phyloP scores from a whole-genome alignment of 2,113 vertebrate genomes.

The Chunga burmeisteri region DNA sequence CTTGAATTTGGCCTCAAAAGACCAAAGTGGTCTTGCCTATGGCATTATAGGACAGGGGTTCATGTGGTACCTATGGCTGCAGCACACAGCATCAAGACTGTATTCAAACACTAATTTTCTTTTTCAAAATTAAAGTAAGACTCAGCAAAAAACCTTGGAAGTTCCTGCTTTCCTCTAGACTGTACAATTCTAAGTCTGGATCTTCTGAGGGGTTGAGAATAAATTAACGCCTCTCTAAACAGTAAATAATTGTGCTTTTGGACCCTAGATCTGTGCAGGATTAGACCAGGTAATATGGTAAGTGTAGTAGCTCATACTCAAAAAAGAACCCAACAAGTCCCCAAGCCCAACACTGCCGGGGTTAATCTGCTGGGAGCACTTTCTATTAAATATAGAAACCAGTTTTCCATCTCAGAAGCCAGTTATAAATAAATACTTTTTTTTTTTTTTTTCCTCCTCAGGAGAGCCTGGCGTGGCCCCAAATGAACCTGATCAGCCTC shows the following conservation, averaged over 20 bases:
- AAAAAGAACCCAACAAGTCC: neutral
- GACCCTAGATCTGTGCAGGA: neutral
- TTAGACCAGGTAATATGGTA: neutral
- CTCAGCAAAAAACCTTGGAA: neutral
- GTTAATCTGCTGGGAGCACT: neutral
- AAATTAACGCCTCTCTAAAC: neutral
- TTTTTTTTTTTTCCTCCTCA: neutral
- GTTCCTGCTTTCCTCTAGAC: neutral
- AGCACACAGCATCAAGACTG: neutral
- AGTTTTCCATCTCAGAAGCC: conserved; percentile 10
- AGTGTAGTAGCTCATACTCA: neutral
- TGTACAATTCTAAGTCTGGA: neutral
- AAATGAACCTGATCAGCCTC: neutral
- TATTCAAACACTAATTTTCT: neutral
- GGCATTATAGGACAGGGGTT: neutral
- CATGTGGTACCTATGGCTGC: neutral
- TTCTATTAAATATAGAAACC: conserved; percentile 38
- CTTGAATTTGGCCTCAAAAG: neutral
- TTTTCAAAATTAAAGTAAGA: neutral
- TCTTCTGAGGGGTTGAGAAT: neutral
- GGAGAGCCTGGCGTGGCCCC: neutral
- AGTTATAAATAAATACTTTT: conserved; percentile 21
- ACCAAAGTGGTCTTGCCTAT: neutral
- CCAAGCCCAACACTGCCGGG: neutral
- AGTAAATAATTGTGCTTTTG: neutral